Evolutionary conservation across 53 echinoderm and acorn worm species (phyloP).

Genomic region (Mesocentrotus franciscanus): DNA sequence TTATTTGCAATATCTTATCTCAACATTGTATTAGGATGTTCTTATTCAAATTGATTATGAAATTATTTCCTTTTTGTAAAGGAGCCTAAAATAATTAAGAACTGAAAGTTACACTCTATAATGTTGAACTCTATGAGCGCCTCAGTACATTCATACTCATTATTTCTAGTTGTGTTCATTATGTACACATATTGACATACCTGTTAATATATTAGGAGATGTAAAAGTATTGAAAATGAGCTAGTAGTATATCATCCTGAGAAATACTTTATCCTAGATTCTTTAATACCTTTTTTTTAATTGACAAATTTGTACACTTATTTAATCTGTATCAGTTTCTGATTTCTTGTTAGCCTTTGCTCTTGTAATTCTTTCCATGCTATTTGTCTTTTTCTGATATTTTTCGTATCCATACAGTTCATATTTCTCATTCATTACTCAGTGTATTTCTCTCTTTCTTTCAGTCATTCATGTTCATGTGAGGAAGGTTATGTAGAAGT

Average conservation of each 20-base stretch:
- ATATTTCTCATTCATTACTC: background rate
- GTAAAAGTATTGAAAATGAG: no score
- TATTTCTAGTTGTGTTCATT: no score
- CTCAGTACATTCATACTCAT: no score
- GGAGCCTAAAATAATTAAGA: background rate
- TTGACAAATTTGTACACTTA: no score
- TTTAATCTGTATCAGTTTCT: background rate
- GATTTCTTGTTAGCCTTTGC: background rate
- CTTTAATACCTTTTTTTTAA: no score
- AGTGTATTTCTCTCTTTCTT: constrained; percentile 38
- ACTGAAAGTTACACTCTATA: background rate
- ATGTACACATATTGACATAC: no score
- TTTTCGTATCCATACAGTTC: background rate
- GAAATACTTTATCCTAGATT: no score
- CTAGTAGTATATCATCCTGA: no score
- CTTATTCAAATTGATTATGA: background rate
- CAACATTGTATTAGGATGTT: background rate
- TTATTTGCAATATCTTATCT: background rate
- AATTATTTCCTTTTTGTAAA: background rate
- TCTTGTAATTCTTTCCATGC: background rate
- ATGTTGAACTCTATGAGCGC: background rate
- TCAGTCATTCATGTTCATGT: constrained; percentile 84
- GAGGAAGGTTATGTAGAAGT: constrained; percentile 76
- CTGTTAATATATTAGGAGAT: no score
- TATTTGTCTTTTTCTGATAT: background rate